Percentiles rank a stretch among this genome's conserved stretches.
Conservation (phyloP, 2,797 vertebrate species). For the Nannoperca australis region DNA sequence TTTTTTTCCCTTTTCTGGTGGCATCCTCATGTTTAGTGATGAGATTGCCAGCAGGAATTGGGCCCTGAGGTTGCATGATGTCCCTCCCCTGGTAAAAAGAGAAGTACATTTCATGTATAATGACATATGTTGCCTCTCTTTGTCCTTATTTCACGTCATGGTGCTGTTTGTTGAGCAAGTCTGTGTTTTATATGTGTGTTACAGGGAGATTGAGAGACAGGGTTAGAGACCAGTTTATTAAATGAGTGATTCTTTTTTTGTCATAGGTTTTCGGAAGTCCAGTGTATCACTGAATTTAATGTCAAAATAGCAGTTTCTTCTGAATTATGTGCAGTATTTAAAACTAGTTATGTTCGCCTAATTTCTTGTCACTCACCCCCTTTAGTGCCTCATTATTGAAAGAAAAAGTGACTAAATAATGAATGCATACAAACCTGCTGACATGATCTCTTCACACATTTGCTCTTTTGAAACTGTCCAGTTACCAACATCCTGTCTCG, state of each 20-base stretch:
- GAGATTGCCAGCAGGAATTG: constrained; percentile 68
- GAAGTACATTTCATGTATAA: constrained; percentile 48
- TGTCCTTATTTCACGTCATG: constrained; percentile 44
- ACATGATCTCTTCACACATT: constrained; percentile 38
- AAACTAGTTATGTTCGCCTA: neutral
- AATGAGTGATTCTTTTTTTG: neutral
- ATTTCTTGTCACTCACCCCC: constrained; percentile 1
- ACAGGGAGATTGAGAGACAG: neutral
- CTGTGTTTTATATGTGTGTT: constrained; percentile 4
- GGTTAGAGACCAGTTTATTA: neutral
- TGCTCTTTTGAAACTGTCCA: constrained; percentile 42
- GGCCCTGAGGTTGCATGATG: constrained; percentile 54
- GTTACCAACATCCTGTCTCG: constrained; percentile 34
- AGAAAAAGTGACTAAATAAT: constrained; percentile 50
- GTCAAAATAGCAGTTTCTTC: constrained; percentile 7
- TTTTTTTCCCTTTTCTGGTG: constrained; percentile 52
- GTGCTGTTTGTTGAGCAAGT: constrained; percentile 8
- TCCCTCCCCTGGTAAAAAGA: constrained; percentile 44
- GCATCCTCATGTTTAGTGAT: constrained; percentile 76
- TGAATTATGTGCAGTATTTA: constrained; percentile 6
- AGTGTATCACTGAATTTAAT: neutral
- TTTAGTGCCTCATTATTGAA: constrained; percentile 25
- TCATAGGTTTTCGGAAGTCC: neutral
- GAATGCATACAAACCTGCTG: constrained; percentile 54
- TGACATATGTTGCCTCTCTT: constrained; percentile 43